Evolutionary conservation across 2,888 invertebrate genomes (phyloP), one percentile per base, ranked within the genome.

Genomic region (Hoplodrina blanda): DNA sequence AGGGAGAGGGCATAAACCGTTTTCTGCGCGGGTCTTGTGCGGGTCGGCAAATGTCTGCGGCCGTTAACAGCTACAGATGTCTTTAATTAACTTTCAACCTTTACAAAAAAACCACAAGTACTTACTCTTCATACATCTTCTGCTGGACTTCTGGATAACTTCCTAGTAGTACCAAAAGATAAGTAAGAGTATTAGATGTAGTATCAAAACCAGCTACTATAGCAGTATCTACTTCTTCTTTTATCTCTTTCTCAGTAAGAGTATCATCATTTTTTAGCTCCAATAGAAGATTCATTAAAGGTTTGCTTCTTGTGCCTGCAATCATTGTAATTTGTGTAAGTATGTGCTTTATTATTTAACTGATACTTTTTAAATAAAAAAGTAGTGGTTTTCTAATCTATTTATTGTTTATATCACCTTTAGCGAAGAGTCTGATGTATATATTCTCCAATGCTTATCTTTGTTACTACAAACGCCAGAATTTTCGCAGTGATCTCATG

Each of bases 141-240:
- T 87, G 70, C 81, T 94, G 94, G 10, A 92, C 84, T 61, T 91
- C 84, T 37, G 89, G 90, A 73, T 91, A 83, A 0, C 87, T 84
- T 10, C 93, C 86, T 0, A 85, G 19, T 4, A 79, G 53, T 6
- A 78, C 68, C 1, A 78, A 17, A 4, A 76, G 54, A 10, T 57
- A 78, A 4, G 65, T 62, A 0, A 84, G 63, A 7, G 74, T 30
- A 8, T 68, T 67, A 0, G 82, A 75, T 8, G 80, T 78, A 0
- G 84, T 83, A 17, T 86, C 83, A 19, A 74, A 78, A 0, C 79
- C 85, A 7, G 81, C 83, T 17, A 66, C 71, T 25, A 85, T 73
- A 17, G 93, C 30, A 0, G 86, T 87, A 25, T 84, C 80, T 0
- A 88, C 57, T 65, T 90, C 87, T 41, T 89, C 87, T n/a, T 81